Evolutionary conservation across 2,113 vertebrate genomes (phyloP), one percentile per base, ranked within the genome.

Genomic region (Paramisgurnus dabryanus): DNA sequence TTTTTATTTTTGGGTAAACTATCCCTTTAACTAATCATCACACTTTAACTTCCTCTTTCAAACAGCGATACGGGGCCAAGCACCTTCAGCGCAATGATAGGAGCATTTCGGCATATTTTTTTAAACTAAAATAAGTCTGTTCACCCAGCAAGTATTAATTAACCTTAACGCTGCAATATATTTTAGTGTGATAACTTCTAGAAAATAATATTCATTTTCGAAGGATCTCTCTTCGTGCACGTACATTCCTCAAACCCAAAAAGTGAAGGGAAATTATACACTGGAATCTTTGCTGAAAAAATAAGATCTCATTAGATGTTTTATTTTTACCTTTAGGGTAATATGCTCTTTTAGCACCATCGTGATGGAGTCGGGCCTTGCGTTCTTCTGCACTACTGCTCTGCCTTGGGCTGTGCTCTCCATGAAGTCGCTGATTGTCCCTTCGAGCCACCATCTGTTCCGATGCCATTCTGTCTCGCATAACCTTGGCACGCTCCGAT

Each of bases 401-500:
- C 84, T 93, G 95, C 82, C 97, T 90, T 55, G 96, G 94, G 86
- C 95, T 95, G 85, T 95, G 96, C 80, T 98, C 96, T 64, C 95
- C 95, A 61, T 90, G 87, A 22, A 80, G 76, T 7, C 66, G 68
- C 2, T 84, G 90, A 79, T 90, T 92, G 83, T 97, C 96, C 88
- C 95, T 94, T 57, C 94, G 92, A 87, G 91, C 91, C 50, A 92
- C 86, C 57, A 74, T 47, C 15, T 91, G 89, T 80, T 98, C 96
- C 65, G 95, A 90, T 72, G 94, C 92, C 94, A 95, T 95, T 81
- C 96, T 94, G 89, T 99, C 97, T 88, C 96, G 91, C 97, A 98
- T 96, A 91, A 96, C 96, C 93, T 97, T 98, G 27, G 97, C 97
- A 79, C 98, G 85, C 89, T 99, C 95, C 0, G 96, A 97, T 78